Percentiles rank a stretch among this genome's conserved stretches.
These are phyloP conservation scores for Notarius lentiginosus DNA, from an alignment of 2,113 vertebrate species.

Conservation along the genomic window DNA sequence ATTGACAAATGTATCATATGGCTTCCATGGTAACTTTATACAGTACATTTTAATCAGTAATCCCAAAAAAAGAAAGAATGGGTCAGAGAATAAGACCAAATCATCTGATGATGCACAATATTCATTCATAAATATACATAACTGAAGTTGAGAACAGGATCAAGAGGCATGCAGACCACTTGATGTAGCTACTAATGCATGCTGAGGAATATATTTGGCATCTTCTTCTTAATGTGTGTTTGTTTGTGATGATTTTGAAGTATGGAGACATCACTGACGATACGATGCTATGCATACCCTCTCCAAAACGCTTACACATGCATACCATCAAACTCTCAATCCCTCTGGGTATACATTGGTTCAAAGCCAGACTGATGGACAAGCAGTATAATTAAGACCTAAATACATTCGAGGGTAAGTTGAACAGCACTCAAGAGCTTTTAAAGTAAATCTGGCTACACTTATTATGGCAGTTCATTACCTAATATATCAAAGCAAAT, in stretches of 20 bases:
- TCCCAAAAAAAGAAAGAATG: background rate
- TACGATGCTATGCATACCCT: background rate
- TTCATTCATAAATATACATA: background rate
- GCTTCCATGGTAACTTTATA: background rate
- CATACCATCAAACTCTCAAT: conserved; percentile 4
- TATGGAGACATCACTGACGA: background rate
- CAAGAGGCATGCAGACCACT: background rate
- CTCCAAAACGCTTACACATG: background rate
- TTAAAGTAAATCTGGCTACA: conserved; percentile 16
- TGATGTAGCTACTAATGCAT: background rate
- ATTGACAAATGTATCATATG: background rate
- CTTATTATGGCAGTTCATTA: conserved; percentile 15
- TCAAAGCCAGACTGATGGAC: conserved; percentile 25
- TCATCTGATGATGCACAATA: background rate
- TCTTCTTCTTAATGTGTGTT: background rate
- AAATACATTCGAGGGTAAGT: conserved; percentile 19
- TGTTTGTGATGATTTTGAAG: background rate
- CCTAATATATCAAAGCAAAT: conserved; percentile 1
- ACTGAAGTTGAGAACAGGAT: background rate
- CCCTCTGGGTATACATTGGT: background rate
- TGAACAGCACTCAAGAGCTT: conserved; percentile 22
- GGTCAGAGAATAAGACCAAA: background rate
- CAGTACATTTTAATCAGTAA: background rate
- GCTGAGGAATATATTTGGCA: background rate
- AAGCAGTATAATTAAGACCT: conserved; percentile 21